Conservation (phyloP, 1,140 invertebrate genomes). For the Papilio machaon region DNA sequence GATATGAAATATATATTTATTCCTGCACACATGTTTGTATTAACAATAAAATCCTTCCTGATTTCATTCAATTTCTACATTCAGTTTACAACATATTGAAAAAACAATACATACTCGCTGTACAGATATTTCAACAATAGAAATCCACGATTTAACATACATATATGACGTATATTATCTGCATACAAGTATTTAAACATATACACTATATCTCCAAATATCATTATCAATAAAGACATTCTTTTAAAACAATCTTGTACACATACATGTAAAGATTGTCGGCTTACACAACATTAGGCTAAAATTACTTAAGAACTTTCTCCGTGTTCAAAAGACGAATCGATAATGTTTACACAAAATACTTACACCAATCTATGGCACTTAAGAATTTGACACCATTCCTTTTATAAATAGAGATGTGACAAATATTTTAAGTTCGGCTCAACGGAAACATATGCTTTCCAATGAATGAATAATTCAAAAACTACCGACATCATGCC, state of each 20-base stretch:
- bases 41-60: no score
- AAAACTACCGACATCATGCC: no score
- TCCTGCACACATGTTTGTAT: neutral
- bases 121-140: no score
- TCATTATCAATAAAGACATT: neutral
- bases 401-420: conserved; percentile 24
- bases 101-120: no score
- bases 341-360: conserved; percentile 10
- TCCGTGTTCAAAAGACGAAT: neutral
- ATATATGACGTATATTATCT: no score
- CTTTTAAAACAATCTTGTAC: neutral
- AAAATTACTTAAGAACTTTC: conserved; percentile 26
- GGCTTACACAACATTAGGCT: conserved; percentile 3
- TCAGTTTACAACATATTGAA: no score
- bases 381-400: conserved; percentile 33
- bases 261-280: neutral
- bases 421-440: conserved; percentile 23
- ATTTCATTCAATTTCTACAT: no score
- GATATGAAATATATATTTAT: neutral
- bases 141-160: no score
- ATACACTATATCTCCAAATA: neutral
- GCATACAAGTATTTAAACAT: no score
- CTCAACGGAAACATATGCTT: neutral
- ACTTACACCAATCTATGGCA: conserved; percentile 30
- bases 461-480: neutral